Conservation (phyloP, 2,888 invertebrate genomes). For the Melangyna quadrimaculata region DNA sequence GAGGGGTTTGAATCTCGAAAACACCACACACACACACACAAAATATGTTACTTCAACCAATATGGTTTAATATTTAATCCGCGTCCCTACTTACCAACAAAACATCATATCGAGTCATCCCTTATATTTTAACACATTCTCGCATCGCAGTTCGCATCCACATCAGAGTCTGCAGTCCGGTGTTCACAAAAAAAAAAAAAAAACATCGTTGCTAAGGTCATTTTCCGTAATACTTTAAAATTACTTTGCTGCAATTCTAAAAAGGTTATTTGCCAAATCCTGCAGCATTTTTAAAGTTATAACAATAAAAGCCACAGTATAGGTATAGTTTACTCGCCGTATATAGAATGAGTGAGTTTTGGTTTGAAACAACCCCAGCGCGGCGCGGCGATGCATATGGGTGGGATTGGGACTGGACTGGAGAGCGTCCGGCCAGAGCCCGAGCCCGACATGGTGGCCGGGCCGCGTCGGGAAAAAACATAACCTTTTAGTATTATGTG, state of each 20-base stretch:
- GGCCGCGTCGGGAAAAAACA: too few relatives aligned
- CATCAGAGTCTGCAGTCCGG: neutral
- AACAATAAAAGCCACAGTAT: slow-evolving; percentile 45
- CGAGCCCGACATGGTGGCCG: neutral
- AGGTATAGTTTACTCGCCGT: too few relatives aligned
- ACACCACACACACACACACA: neutral
- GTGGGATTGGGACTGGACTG: neutral
- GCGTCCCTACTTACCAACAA: slow-evolving; percentile 23
- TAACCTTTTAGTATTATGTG: slow-evolving; percentile 67
- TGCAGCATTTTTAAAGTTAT: slow-evolving; percentile 26
- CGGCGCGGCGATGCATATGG: neutral
- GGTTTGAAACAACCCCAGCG: slow-evolving; percentile 1
- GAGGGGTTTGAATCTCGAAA: slow-evolving; percentile 2
- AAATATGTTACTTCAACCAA: slow-evolving; percentile 2
- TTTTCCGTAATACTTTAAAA: slow-evolving; percentile 49
- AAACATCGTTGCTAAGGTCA: slow-evolving; percentile 46
- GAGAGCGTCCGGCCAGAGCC: neutral
- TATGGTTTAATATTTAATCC: slow-evolving; percentile 44
- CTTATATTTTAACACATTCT: slow-evolving; percentile 28
- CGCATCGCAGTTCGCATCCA: too few relatives aligned
- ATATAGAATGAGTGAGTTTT: slow-evolving; percentile 9
- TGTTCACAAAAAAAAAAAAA: slow-evolving; percentile 41
- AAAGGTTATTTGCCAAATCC: slow-evolving; percentile 57
- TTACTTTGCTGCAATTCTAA: slow-evolving; percentile 49
- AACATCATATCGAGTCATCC: slow-evolving; percentile 2